phyloP scores from a whole-genome alignment of 2,797 vertebrate genomes.

The Hypotaenidia philippensis region DNA sequence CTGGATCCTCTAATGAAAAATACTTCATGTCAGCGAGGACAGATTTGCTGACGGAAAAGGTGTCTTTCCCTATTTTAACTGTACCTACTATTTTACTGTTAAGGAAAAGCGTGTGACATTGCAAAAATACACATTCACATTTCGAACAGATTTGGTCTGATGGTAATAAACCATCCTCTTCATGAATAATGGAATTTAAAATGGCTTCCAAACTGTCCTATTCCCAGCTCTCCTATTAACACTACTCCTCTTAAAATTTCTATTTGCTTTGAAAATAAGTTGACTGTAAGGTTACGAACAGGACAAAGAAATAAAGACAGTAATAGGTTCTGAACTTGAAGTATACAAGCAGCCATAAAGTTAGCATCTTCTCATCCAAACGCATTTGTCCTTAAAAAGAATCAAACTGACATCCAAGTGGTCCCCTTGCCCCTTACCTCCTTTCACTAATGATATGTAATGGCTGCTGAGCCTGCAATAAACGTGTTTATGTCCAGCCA shows the following conservation, averaged over 20 bases:
- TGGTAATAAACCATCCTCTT: not conserved
- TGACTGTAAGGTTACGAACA: not conserved
- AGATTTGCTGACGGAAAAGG: not conserved
- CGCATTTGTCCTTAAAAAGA: slow-evolving; percentile 53
- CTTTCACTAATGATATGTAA: slow-evolving; percentile 77
- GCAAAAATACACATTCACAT: not conserved
- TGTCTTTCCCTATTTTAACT: not conserved
- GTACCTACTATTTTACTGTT: not conserved
- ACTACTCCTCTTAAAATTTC: not conserved
- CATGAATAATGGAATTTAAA: not conserved
- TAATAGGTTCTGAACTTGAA: slow-evolving; percentile 33
- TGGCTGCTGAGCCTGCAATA: slow-evolving; percentile 74
- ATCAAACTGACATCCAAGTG: slow-evolving; percentile 69
- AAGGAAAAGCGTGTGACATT: not conserved
- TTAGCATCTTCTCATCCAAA: slow-evolving; percentile 47
- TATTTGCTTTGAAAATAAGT: not conserved
- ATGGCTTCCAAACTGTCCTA: not conserved
- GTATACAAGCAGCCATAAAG: not conserved
- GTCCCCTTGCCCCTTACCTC: slow-evolving; percentile 50
- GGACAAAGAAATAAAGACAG: slow-evolving; percentile 18
- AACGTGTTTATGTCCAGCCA: slow-evolving; percentile 73
- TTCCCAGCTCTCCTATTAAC: not conserved
- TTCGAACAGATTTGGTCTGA: not conserved
- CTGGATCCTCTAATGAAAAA: not conserved
- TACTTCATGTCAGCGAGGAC: not conserved